Conservation (phyloP, 2,888 invertebrate species). For the Drosophila recens region DNA sequence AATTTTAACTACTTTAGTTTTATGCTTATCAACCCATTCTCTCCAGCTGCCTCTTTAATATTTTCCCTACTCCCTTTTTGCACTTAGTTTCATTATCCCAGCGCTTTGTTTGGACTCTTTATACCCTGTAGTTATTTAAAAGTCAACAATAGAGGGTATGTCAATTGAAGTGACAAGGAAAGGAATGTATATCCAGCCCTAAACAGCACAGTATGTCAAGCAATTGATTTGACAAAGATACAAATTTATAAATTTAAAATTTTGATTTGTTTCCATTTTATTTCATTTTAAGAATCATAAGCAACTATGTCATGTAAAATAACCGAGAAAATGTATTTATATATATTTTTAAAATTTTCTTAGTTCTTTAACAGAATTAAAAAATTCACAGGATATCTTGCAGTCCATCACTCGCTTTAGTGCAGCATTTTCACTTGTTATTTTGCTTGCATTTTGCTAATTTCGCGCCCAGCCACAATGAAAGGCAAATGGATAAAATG, state of each 20-base stretch:
- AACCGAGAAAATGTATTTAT: no score
- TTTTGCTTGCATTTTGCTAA: slow-evolving; percentile 58
- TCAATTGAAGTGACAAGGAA: background rate
- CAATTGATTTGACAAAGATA: no score
- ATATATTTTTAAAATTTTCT: no score
- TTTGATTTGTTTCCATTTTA: no score
- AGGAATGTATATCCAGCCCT: no score
- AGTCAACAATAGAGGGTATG: background rate
- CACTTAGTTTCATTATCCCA: slow-evolving; percentile 73
- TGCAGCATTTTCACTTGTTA: slow-evolving; percentile 7
- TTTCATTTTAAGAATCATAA: no score
- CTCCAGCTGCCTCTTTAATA: background rate
- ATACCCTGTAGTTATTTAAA: slow-evolving; percentile 17
- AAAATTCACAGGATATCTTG: background rate
- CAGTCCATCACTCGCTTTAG: background rate
- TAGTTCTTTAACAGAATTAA: no score
- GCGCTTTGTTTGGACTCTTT: slow-evolving; percentile 59
- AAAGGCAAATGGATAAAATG: slow-evolving; percentile 50
- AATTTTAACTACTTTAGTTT: slow-evolving; percentile 80
- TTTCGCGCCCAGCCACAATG: slow-evolving; percentile 65
- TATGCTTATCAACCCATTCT: slow-evolving; percentile 34
- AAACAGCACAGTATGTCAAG: no score
- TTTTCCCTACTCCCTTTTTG: slow-evolving; percentile 35
- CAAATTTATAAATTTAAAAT: no score
- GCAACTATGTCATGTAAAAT: no score